Base-by-base conservation (phyloP, 2,113 vertebrate genomes). In the Ptilonorhynchus violaceus region DNA sequence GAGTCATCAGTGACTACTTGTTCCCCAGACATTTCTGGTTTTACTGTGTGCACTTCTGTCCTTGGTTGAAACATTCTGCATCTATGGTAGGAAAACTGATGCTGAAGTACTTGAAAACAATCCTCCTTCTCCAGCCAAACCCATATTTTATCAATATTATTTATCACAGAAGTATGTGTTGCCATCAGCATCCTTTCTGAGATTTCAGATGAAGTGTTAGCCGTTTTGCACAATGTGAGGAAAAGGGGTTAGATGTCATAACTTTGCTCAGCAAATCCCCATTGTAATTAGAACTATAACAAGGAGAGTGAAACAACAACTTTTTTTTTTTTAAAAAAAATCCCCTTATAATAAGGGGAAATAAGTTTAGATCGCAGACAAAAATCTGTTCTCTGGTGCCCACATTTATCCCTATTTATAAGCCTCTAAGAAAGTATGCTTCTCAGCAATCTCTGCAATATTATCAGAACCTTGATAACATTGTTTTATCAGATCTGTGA, bases 191-290 rank as follows among this genome's bases (percentile, higher is more conserved):
- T n/a, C 21, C 30, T 64, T 90, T 52, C 63, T 75, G 67, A n/a
- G 20, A 23, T 46, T 13, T 15, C 66, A 53, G 23, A n/a, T 47
- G 79, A 42, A 46, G 42, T 0, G 0, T 27, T 8, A 69, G 50
- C 27, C 46, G 18, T 15, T 44, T 41, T 9, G 4, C 25, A 49
- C 19, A 47, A 62, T 0, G 0, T 20, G 33, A 72, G 39, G 35
- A 9, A 59, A 78, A 37, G 41, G 27, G 31, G 14, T 79, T 52
- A 16, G n/a, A 5, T 46, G 50, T 58, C 53, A 15, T 22, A 70
- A 50, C 24, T 83, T 73, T 52, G 47, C 19, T 81, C 33, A 89
- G 72, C 22, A 83, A 64, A 72, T 63, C 60, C 28, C 17, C 21
- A 1, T 7, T 90, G 41, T 52, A 74, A 19, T 68, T 59, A 47